phyloP scores from a whole-genome alignment of 2,797 vertebrate species.

The Cossypha polioptera region DNA sequence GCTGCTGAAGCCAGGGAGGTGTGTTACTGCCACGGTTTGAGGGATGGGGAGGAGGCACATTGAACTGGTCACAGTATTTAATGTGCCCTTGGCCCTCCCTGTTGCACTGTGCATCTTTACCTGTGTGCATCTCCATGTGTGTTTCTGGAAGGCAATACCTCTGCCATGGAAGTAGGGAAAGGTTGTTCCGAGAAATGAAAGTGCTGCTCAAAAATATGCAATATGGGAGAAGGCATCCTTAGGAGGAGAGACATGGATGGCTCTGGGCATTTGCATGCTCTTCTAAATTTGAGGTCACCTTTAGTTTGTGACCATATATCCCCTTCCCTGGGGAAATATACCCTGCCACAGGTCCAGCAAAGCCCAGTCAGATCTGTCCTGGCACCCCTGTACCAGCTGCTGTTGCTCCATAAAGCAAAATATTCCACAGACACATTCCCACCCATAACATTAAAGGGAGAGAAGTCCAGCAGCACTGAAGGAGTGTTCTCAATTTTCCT shows the following conservation, averaged over 20 bases:
- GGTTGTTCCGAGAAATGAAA: not conserved
- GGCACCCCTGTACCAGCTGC: not conserved
- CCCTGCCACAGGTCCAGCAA: not conserved
- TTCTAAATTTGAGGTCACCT: not conserved
- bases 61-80: not conserved
- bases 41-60: not conserved
- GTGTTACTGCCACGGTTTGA: accelerated
- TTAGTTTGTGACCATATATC: not conserved
- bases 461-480: not conserved
- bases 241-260: not conserved
- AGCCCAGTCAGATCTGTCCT: not conserved
- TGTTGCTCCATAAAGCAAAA: not conserved
- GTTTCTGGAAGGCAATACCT: not conserved
- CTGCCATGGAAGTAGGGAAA: not conserved
- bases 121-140: accelerated
- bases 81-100: not conserved
- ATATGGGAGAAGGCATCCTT: not conserved
- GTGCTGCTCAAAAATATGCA: not conserved
- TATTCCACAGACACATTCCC: not conserved
- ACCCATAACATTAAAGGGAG: not conserved
- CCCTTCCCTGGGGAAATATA: not conserved
- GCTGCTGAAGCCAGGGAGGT: not conserved
- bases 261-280: not conserved
- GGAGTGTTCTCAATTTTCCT: not conserved
- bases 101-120: accelerated